Percentiles rank a stretch among this genome's conserved stretches.
These are phyloP conservation scores for Thrips palmi DNA, from an alignment of 1,140 invertebrate genomes.

Conservation along the genomic window DNA sequence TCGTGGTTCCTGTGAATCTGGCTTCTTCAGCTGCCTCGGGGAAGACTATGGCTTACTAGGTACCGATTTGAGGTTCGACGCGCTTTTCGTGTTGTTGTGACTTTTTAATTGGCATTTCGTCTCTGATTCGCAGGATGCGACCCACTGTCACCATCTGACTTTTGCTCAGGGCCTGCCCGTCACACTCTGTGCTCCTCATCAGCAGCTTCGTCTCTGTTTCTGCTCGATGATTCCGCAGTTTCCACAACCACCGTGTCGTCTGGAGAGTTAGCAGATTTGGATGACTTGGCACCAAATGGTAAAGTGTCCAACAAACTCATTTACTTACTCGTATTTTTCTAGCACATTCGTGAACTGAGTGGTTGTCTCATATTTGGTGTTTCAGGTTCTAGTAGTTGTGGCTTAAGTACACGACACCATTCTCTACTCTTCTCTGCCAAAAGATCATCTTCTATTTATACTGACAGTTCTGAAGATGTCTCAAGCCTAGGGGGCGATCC, in stretches of 20 bases:
- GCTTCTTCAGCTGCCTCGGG: conserved; percentile 69
- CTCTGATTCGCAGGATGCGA: not conserved
- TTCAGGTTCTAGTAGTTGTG: too few relatives aligned
- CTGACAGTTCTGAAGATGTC: conserved; percentile 69
- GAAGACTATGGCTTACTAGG: conserved; percentile 37
- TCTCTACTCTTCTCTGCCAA: conserved; percentile 31
- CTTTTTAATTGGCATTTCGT: not conserved
- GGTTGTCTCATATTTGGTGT: too few relatives aligned
- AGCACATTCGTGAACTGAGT: too few relatives aligned
- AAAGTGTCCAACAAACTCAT: too few relatives aligned
- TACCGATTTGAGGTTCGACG: conserved; percentile 18
- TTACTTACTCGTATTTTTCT: too few relatives aligned
- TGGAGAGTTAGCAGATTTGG: too few relatives aligned
- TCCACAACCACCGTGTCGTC: too few relatives aligned
- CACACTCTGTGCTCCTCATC: conserved; percentile 33
- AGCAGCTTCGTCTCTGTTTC: conserved; percentile 36
- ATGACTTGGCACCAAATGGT: too few relatives aligned
- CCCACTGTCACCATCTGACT: too few relatives aligned
- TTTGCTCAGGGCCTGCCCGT: too few relatives aligned
- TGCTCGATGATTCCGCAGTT: too few relatives aligned
- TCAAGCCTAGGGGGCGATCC: conserved; percentile 56
- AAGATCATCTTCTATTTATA: conserved; percentile 64
- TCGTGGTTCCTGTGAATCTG: conserved; percentile 71
- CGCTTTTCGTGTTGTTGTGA: conserved; percentile 13
- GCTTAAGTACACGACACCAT: too few relatives aligned